Evolutionary conservation across 92 coral and sea anemone species (phyloP), one percentile per base, ranked within the genome.

Genomic region (Umimayanthus kanabou): DNA sequence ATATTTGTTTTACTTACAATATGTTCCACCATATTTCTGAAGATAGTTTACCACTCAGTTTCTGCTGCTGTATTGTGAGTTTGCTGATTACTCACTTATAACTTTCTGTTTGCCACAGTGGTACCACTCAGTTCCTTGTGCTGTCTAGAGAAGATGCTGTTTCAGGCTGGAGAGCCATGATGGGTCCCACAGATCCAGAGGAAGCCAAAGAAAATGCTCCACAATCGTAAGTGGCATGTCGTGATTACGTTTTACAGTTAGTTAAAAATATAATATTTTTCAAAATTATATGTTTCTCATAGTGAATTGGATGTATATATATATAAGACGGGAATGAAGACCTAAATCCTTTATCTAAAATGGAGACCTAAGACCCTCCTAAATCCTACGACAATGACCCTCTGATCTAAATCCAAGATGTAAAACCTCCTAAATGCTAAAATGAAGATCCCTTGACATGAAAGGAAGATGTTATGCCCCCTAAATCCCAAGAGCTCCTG

Each of bases 101-200:
- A 67, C 37, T 39, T 43, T 25, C 26, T 61, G 69, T 61, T 61
- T 61, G n/a, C 49, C 79, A 33, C 86, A 97, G 99, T 92, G 99
- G 99, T 58, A 93, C 94, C 22, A 95, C 98, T 39, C 89, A 93
- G 84, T 93, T 97, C 70, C 84, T 97, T 81, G 96, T 97, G 23
- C 92, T 97, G 82, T 89, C 95, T 42, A 91, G 92, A 94, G 99
- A 97, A 88, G 99, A 97, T 87, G 99, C 99, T 18, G 95, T 97
- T 30, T 57, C 84, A 85, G 99, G 99, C 6, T 97, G 98, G 99
- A 94, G 98, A 84, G 94, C 97, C 15, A 25, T 97, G 87, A 97
- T 97, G 99, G 99, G 99, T 43, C 99, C 99, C 53, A 94, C 97
- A 61, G 99, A 97, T 86, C 99, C 99, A 77, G 93, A 85, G 53